Evolutionary conservation across 2,113 vertebrate species (phyloP), one percentile per base, ranked within the genome.

Genomic region (Aleadryas rufinucha): DNA sequence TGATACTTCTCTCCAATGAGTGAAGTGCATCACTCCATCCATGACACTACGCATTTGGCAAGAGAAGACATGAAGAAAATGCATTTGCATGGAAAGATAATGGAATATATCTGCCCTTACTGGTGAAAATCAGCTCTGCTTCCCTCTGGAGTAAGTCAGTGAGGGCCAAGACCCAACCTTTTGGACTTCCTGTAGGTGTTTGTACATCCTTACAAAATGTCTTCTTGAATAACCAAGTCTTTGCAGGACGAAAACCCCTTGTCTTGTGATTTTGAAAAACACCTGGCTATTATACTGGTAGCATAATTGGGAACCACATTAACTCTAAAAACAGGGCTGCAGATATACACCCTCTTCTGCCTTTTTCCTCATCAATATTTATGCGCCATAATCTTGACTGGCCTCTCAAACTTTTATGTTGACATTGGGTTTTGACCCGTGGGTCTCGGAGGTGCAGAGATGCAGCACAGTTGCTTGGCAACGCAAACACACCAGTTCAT

Each of bases 401-500:
- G 59, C 71, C 65, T 93, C 42, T 84, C 78, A 87, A 76, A 94
- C 81, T 95, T 95, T 72, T 65, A 63, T 85, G 60, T 78, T 78
- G 63, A 84, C 83, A 81, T 15, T 77, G 66, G 20, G 42, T 71
- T 95, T 92, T 93, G 90, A 96, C 87, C 91, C 5, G 1, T 41
- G 45, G 69, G 50, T 93, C 89, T 92, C 9, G 0, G 66, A 96
- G 74, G 81, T 92, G 71, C 66, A 78, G 54, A 93, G 78, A 83
- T 75, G 59, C 63, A 70, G 59, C 3, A 3, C 3, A 1, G 95
- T 97, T 94, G 88, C 94, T 85, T 92, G 80, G 96, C 90, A 97
- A 96, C 84, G 0, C 5, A 11, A 89, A 82, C 47, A 71, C 28
- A 75, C 31, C 49, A 61, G 64, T 89, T 90, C 54, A 6, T 76